Base-by-base conservation (phyloP, 2,797 vertebrate genomes). In the Pterois miles region DNA sequence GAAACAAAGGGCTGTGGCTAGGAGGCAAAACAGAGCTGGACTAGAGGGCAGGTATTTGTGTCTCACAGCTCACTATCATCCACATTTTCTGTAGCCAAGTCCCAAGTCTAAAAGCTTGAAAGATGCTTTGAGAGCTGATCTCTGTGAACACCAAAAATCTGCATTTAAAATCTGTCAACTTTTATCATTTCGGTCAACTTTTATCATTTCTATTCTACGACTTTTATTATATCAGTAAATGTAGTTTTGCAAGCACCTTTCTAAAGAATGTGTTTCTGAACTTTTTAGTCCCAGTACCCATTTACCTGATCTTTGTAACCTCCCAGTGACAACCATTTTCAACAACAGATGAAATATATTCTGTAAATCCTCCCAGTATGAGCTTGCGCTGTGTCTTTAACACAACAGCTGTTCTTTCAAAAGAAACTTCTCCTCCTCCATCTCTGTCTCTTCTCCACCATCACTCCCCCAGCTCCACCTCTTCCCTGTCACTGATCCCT, bases 401-500 rank as follows among this genome's bases (percentile, higher is more conserved):
- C 58, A 66, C 46, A 80, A 75, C 87, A 87, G 82, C 87, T 90
- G 85, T 66, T 71, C 76, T 76, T 65, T 81, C 38, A 43, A 85
- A 74, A 86, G 71, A 29, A 56, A 59, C 56, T 22, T 29, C 22
- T 12, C 62, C 11, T 8, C 65, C 62, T 59, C 74, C 64, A n/a
- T 63, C 78, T 73, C 70, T 74, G 50, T 74, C 46, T 80, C 53
- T 46, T 67, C 79, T 72, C 74, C 74, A 66, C 57, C 71, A 46
- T 69, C 66, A 29, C 66, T 81, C 65, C 62, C 76, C 64, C 40
- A 25, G 48, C 65, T 58, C 73, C 76, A 36, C 34, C 82, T 84
- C 80, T 65, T 72, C 56, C 66, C 86, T 70, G 86, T 86, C 88
- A 85, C 85, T 90, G 87, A 94, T 92, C 86, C 82, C 76, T 77